Conservation (phyloP, 2,888 invertebrate species). For the Scaptomyza reducta region DNA sequence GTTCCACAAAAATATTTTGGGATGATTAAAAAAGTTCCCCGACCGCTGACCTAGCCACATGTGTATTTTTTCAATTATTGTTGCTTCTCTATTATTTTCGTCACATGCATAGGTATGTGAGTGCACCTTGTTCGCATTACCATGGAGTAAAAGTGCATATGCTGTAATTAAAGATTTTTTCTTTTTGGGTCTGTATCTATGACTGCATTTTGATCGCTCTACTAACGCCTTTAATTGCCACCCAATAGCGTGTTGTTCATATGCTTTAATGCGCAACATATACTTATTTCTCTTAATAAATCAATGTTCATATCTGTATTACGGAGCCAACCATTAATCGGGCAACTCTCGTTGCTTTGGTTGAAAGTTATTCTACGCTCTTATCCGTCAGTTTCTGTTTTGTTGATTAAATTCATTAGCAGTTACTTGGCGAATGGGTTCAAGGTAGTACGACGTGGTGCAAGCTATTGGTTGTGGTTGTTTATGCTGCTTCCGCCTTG, state of each 20-base stretch:
- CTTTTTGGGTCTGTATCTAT: constrained; percentile 16
- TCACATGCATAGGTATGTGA: no score
- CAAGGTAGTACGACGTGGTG: constrained; percentile 29
- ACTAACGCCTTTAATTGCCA: constrained; percentile 55
- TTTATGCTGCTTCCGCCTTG: no score
- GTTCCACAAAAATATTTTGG: no score
- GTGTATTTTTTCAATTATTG: no score
- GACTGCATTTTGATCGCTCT: constrained; percentile 46
- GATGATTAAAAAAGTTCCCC: no score
- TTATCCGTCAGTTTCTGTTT: constrained; percentile 47
- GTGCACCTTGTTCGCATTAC: no score
- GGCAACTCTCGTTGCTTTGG: constrained; percentile 38
- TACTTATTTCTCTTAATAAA: constrained; percentile 8
- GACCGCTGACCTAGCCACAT: no score
- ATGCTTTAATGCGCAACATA: constrained; percentile 17
- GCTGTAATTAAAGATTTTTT: background rate
- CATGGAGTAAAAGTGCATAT: no score
- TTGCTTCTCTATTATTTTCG: no score
- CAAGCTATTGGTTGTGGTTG: constrained; percentile 5
- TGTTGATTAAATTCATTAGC: constrained; percentile 74
- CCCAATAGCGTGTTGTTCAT: constrained; percentile 15
- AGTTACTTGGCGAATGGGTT: constrained; percentile 57
- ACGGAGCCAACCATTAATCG: constrained; percentile 6
- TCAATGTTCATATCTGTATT: background rate
- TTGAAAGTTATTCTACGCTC: constrained; percentile 28